A percentile compares a stretch with the other conserved stretches of the same genome.
These are phyloP conservation scores for Psilanteris sp. DNA, from an alignment of 1,140 invertebrate genomes.

Conservation along the genomic window DNA sequence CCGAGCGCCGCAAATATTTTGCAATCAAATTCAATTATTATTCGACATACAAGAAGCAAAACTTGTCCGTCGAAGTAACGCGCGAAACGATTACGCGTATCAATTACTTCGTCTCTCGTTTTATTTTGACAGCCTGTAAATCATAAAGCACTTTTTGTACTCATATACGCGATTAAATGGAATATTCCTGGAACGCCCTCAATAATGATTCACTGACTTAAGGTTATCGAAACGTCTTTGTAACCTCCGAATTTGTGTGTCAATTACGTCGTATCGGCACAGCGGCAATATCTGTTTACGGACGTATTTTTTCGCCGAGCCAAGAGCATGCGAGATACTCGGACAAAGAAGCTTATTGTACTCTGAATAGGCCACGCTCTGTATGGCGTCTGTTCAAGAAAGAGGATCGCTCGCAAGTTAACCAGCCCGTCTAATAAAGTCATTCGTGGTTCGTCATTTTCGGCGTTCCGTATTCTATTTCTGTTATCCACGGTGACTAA, in stretches of 20 bases:
- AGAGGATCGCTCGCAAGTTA: conserved; percentile 37
- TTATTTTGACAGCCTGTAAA: too few relatives aligned
- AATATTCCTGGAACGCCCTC: neutral
- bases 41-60: too few relatives aligned
- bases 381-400: conserved; percentile 43
- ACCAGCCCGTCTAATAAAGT: conserved; percentile 64
- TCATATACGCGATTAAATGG: too few relatives aligned
- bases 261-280: conserved; percentile 4
- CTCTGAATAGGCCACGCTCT: conserved; percentile 38
- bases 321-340: conserved; percentile 24
- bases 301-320: conserved; percentile 46
- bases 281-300: conserved; percentile 45
- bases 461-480: conserved; percentile 6
- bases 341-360: conserved; percentile 62
- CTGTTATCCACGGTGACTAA: conserved; percentile 8
- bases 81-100: too few relatives aligned
- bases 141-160: too few relatives aligned
- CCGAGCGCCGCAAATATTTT: too few relatives aligned
- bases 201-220: conserved; percentile 16
- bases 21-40: too few relatives aligned
- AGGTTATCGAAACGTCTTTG: conserved; percentile 17
- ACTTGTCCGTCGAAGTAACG: too few relatives aligned
- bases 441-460: conserved; percentile 60
- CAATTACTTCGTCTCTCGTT: too few relatives aligned
- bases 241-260: conserved; percentile 8